Base-by-base conservation (phyloP, 2,888 invertebrate genomes). In the Endomychus coccineus region DNA sequence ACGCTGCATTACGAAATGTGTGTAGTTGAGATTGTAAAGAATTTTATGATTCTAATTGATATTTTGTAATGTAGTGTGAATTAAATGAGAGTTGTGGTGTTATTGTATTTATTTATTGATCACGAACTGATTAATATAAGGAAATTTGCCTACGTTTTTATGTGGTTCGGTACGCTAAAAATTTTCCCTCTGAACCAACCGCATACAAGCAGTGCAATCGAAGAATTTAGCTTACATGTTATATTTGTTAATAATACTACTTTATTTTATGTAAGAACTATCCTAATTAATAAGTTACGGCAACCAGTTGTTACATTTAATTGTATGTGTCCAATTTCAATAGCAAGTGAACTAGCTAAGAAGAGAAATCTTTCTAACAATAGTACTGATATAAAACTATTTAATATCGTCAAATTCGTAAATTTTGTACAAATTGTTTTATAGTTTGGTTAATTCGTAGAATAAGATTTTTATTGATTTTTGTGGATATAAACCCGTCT, bases 61-160 rank as follows among this genome's bases (percentile, higher is more conserved):
- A n/a, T n/a, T n/a, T n/a, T n/a, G n/a, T n/a, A n/a, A n/a, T n/a
- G n/a, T n/a, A n/a, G n/a, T n/a, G n/a, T n/a, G n/a, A n/a, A n/a
- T n/a, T n/a, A n/a, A n/a, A n/a, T n/a, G n/a, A n/a, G n/a, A 43
- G 43, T 49, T 45, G 47, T 48, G 49, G 45, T 48, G 53, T 56
- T 52, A 51, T 48, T 49, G 54, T 55, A 53, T 54, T 58, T 52
- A 49, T 52, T 54, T 51, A 50, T 49, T 51, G 39, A 46, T 50
- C 46, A 46, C 49, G 50, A 54, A 50, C 50, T 53, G 51, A 52
- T 44, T 45, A 37, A 42, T 39, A 30, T 45, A 42, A 46, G 42
- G 40, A 45, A 23, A n/a, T 33, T 16, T 27, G 27, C 25, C 13
- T 14, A 9, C 12, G 9, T 27, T 27, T 34, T 27, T 21, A 27